phyloP scores from a whole-genome alignment of 2,797 vertebrate species.

The Anolis apletophallus region DNA sequence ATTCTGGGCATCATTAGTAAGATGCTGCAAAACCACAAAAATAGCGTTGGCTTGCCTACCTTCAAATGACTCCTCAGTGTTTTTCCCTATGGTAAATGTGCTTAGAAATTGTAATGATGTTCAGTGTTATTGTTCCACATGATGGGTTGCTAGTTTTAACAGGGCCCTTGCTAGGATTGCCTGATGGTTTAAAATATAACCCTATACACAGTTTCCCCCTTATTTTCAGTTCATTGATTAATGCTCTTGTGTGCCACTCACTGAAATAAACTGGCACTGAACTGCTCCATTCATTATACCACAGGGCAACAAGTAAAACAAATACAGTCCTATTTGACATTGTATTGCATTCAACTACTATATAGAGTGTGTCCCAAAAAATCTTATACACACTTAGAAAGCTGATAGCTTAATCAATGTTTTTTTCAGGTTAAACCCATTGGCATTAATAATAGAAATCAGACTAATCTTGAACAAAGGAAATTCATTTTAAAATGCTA shows the following conservation, averaged over 20 bases:
- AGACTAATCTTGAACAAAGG: no score
- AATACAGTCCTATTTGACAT: not conserved
- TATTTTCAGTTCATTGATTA: not conserved
- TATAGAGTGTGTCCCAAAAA: no score
- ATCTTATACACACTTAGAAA: no score
- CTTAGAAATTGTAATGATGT: slow-evolving; percentile 3
- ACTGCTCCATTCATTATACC: not conserved
- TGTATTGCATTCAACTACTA: not conserved
- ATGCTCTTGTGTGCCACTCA: not conserved
- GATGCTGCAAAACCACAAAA: not conserved
- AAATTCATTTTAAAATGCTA: no score
- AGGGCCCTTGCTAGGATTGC: not conserved
- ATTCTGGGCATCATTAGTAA: not conserved
- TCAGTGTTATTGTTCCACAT: not conserved
- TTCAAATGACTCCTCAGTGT: not conserved
- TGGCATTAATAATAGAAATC: no score
- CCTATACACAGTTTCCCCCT: not conserved
- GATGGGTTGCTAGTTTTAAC: not conserved
- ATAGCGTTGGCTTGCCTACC: not conserved
- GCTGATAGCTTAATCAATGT: no score
- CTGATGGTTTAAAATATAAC: not conserved
- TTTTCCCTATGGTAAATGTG: not conserved
- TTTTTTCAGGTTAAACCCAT: no score
- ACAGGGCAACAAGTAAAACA: not conserved
- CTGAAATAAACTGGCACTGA: not conserved